phyloP scores from a whole-genome alignment of 2,797 vertebrate genomes.

The Urophycis tenuis region DNA sequence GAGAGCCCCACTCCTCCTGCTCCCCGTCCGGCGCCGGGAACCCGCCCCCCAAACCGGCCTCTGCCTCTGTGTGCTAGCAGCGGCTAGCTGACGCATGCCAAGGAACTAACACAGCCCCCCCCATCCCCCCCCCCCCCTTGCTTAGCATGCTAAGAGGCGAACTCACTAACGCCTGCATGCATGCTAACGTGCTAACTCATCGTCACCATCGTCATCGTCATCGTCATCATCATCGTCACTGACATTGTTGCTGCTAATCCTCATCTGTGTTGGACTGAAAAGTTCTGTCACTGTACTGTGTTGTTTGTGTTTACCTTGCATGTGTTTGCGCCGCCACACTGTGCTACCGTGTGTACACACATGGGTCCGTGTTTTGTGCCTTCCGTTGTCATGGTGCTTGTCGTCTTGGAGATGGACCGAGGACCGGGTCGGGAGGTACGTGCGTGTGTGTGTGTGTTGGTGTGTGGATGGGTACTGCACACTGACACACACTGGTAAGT shows the following conservation, averaged over 20 bases:
- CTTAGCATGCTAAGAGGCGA: slow-evolving; percentile 9
- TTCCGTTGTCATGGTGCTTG: slow-evolving; percentile 46
- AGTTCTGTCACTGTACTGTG: slow-evolving; percentile 20
- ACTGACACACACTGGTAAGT: too few species aligned
- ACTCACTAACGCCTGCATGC: slow-evolving; percentile 18
- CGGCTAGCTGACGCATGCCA: slow-evolving; percentile 30
- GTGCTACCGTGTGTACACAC: slow-evolving; percentile 28
- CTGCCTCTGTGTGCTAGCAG: slow-evolving; percentile 14
- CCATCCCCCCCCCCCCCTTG: too few species aligned
- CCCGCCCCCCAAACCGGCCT: neutral
- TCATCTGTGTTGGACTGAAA: slow-evolving; percentile 20
- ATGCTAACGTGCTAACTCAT: slow-evolving; percentile 27
- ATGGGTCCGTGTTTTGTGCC: slow-evolving; percentile 31
- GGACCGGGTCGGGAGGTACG: slow-evolving; percentile 13
- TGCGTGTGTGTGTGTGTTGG: neutral
- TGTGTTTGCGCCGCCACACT: slow-evolving; percentile 27
- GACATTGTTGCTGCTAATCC: slow-evolving; percentile 13
- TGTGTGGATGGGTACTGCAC: neutral
- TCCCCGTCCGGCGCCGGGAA: neutral
- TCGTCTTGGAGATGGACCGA: slow-evolving; percentile 25
- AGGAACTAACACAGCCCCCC: slow-evolving; percentile 17
- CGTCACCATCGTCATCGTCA: slow-evolving; percentile 17
- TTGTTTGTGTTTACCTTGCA: slow-evolving; percentile 21
- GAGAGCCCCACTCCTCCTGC: slow-evolving; percentile 37
- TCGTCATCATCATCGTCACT: slow-evolving; percentile 23